A percentile compares a stretch with the other conserved stretches of the same genome.
phyloP scores from a whole-genome alignment of 2,113 vertebrate species.

The Proteles cristata region DNA sequence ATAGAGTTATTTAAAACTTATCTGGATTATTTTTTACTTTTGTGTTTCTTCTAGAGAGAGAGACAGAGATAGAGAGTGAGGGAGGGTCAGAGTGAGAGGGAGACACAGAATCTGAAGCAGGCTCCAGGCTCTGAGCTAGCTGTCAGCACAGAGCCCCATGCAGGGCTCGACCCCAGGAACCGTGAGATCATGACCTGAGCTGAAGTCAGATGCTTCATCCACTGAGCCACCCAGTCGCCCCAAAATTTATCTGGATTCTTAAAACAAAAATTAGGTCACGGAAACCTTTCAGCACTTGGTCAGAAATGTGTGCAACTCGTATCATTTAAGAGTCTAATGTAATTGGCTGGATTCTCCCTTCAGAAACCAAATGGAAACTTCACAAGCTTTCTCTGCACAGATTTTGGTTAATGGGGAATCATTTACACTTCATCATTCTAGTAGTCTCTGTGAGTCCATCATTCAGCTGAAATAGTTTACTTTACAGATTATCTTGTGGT shows the following conservation, averaged over 20 bases:
- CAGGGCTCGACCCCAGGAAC: too few species aligned
- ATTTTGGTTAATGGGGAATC: background rate
- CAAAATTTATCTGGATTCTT: background rate
- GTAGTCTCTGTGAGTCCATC: background rate
- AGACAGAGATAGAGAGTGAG: too few species aligned
- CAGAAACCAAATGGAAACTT: background rate
- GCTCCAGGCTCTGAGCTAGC: too few species aligned
- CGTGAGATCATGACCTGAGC: too few species aligned
- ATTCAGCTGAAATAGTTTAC: background rate
- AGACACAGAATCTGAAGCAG: too few species aligned
- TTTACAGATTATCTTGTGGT: background rate
- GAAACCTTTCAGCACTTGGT: background rate
- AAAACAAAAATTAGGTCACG: background rate
- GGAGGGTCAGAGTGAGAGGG: too few species aligned
- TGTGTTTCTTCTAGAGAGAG: too few species aligned
- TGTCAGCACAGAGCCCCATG: too few species aligned
- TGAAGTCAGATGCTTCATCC: too few species aligned
- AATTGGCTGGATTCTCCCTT: background rate
- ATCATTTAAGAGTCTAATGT: background rate
- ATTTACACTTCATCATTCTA: background rate
- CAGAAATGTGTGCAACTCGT: background rate
- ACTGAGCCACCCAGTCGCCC: too few species aligned
- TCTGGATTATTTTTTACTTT: background rate
- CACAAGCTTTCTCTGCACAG: background rate
- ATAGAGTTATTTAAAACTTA: conserved; percentile 23